A percentile compares a stretch with the other conserved stretches of the same genome.
Conservation (phyloP, 2,888 invertebrate genomes). For the Argyra leucocephala region DNA sequence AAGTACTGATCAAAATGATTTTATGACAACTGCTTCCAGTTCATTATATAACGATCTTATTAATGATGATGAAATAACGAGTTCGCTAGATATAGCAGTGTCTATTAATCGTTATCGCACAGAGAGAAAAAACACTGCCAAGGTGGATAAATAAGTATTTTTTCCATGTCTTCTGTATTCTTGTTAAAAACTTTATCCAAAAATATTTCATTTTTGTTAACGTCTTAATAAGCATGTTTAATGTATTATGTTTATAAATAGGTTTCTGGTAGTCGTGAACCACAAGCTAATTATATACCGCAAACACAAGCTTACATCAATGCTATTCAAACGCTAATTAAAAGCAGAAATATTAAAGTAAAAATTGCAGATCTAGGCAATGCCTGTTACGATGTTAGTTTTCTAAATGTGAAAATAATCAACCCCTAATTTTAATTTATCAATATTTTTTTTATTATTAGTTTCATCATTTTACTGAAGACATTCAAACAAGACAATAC, state of each 20-base stretch:
- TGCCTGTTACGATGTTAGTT: slow-evolving; percentile 64
- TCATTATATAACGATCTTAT: slow-evolving; percentile 27
- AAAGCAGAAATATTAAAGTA: slow-evolving; percentile 52
- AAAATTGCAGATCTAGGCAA: slow-evolving; percentile 81
- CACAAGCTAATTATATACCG: slow-evolving; percentile 32
- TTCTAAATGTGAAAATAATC: not conserved
- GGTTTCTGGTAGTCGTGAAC: slow-evolving; percentile 10
- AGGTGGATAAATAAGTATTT: slow-evolving; percentile 28
- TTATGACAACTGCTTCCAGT: slow-evolving; percentile 35
- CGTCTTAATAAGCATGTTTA: not conserved
- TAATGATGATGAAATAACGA: slow-evolving; percentile 24
- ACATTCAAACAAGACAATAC: slow-evolving; percentile 78
- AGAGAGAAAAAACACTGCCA: slow-evolving; percentile 43
- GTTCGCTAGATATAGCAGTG: slow-evolving; percentile 26
- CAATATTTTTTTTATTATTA: slow-evolving; percentile 26
- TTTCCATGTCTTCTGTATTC: no score
- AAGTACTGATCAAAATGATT: slow-evolving; percentile 28
- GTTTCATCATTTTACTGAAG: slow-evolving; percentile 70
- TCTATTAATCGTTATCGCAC: slow-evolving; percentile 40
- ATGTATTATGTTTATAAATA: not conserved
- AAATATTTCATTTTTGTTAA: no score
- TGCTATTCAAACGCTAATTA: slow-evolving; percentile 42
- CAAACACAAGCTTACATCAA: slow-evolving; percentile 40
- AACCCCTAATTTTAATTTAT: not conserved
- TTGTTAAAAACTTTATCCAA: not conserved